These are phyloP conservation scores for Dolichopus griseipennis DNA, from an alignment of 2,888 invertebrate genomes.

Conservation along the genomic window DNA sequence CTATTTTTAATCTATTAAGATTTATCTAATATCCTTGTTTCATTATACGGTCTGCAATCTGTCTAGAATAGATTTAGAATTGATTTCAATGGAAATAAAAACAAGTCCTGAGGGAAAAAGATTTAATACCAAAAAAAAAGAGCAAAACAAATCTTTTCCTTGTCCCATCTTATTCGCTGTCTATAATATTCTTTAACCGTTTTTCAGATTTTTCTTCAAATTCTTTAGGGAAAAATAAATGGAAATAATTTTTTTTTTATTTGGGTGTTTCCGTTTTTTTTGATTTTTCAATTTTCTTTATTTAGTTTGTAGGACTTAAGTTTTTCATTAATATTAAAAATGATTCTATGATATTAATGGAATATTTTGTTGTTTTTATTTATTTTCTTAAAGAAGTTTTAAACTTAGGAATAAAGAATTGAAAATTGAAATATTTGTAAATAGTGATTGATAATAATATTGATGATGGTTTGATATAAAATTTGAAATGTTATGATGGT, in stretches of 20 bases:
- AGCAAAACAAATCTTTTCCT: too few species aligned
- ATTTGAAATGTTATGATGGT: too few species aligned
- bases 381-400: neutral
- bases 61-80: neutral
- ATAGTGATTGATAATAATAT: neutral
- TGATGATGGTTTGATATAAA: neutral
- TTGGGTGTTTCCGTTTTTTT: neutral
- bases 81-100: neutral
- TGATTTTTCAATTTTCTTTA: neutral
- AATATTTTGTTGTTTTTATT: neutral
- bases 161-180: neutral
- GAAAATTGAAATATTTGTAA: neutral
- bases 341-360: too few species aligned
- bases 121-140: neutral
- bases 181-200: neutral
- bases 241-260: neutral
- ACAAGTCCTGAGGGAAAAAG: neutral
- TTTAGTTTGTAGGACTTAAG: neutral
- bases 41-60: too few species aligned
- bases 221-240: neutral
- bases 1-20: too few species aligned
- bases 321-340: too few species aligned
- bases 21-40: too few species aligned
- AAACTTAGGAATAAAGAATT: neutral
- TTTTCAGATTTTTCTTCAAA: neutral